Base-by-base conservation (phyloP, 2,113 vertebrate genomes). In the Scophthalmus maximus region DNA sequence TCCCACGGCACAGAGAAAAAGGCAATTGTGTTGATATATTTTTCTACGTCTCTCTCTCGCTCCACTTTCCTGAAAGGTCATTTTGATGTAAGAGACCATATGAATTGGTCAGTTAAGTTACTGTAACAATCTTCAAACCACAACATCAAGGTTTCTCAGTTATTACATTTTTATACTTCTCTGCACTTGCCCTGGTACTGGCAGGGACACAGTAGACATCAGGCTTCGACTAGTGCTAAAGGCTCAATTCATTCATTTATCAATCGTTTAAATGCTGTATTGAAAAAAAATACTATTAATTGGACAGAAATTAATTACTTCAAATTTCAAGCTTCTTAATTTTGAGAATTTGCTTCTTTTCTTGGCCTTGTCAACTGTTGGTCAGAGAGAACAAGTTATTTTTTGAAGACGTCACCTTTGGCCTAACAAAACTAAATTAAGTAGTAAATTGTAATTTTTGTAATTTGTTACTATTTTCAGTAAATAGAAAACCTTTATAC, bases 21-120 rank as follows among this genome's bases (percentile, higher is more conserved):
- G 25, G 38, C 69, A 30, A 64, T 74, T 46, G 59, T 62, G 49
- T 18, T 66, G 71, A 82, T 79, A 59, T 4, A 75, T 78, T 18
- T 61, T 0, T 64, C 62, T 23, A n/a, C 4, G 8, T 42, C 15
- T 3, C 51, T 63, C 34, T 59, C 15, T 18, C 6, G 1, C 4
- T 61, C 38, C 18, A 2, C 62, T 68, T 59, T n/a, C 15, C 5
- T 66, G 7, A 56, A 68, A 80, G 64, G 64, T 65, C 36, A 15
- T 36, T 73, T 40, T 51, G 25, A 75, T 56, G 23, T 30, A 40
- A 30, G 25, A 51, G 7, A 14, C 1, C 2, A 5, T 26, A 22
- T 49, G 40, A 68, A 55, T n/a, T n/a, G n/a, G n/a, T 36, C 22
- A 17, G 30, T 58, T 57, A 46, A 81, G 58, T 38, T 29, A 40